Conservation (phyloP, 2,113 vertebrate species). For the Dasyornis broadbenti region DNA sequence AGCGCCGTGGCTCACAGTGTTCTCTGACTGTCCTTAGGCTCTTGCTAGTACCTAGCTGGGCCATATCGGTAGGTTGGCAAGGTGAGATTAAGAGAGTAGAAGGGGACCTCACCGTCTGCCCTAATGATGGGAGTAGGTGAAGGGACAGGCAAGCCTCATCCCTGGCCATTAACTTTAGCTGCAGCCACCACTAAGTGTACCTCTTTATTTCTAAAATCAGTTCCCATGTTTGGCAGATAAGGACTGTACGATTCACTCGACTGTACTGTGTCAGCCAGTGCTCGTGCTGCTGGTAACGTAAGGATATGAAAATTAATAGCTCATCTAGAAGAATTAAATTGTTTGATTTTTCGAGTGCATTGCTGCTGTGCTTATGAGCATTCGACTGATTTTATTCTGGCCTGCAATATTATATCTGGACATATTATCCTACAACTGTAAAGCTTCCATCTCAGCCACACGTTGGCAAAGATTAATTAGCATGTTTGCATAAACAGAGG, state of each 20-base stretch:
- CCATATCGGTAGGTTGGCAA: rapidly evolving
- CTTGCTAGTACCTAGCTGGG: not conserved
- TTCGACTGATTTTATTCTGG: not conserved
- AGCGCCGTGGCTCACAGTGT: not conserved
- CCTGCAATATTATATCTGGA: not conserved
- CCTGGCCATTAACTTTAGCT: not conserved
- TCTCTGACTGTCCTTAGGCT: not conserved
- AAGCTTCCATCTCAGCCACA: not conserved
- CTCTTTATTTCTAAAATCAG: not conserved
- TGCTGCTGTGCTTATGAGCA: not conserved
- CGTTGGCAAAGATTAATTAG: not conserved
- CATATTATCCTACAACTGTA: not conserved
- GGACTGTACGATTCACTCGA: rapidly evolving
- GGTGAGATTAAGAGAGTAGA: not conserved
- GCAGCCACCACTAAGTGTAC: not conserved
- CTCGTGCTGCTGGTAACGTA: not conserved
- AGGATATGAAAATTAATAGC: not conserved
- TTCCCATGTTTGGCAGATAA: not conserved
- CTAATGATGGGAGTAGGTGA: not conserved
- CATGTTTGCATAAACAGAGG: not conserved
- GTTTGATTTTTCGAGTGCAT: not conserved
- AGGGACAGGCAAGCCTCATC: not conserved
- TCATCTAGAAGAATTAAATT: not conserved
- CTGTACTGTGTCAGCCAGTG: not conserved
- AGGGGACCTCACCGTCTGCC: not conserved